Conservation (phyloP, 2,113 vertebrate species). For the Pao palembangensis region DNA sequence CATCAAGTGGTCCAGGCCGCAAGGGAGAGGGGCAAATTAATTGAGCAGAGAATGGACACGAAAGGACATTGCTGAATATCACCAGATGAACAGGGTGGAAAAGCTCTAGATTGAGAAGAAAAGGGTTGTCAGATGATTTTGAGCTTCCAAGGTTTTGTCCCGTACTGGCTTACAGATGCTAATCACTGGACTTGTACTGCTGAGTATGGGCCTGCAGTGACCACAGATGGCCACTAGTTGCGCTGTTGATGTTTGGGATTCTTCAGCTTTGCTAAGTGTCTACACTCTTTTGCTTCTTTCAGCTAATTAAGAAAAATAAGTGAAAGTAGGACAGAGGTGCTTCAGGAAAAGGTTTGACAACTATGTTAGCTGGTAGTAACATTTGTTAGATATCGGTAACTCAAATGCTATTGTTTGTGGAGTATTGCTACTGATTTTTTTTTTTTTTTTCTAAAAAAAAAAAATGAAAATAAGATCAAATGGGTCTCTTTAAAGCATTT, state of each 20-base stretch:
- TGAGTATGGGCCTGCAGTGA: conserved; percentile 54
- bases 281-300: conserved; percentile 48
- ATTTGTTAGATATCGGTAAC: conserved; percentile 51
- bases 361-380: conserved; percentile 50
- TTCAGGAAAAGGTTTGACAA: conserved; percentile 24
- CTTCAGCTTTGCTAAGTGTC: conserved; percentile 48
- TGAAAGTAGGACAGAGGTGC: conserved; percentile 8
- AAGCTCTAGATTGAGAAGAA: conserved; percentile 20
- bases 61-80: conserved; percentile 47
- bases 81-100: conserved; percentile 15
- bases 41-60: conserved; percentile 8
- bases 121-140: conserved; percentile 33
- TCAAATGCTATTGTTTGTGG: conserved; percentile 46
- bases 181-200: conserved; percentile 61
- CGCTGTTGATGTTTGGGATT: conserved; percentile 51
- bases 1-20: not conserved
- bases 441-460: conserved; percentile 23
- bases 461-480: conserved; percentile 30
- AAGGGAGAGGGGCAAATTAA: conserved; percentile 17
- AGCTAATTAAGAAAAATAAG: conserved; percentile 38
- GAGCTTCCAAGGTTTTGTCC: conserved; percentile 53
- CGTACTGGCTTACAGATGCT: conserved; percentile 36
- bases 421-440: conserved; percentile 62
- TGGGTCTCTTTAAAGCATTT: conserved; percentile 29
- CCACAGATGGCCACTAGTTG: conserved; percentile 49